Percentiles rank a stretch among this genome's conserved stretches.
These are phyloP conservation scores for Calephelis perditalis DNA, from an alignment of 2,888 invertebrate genomes.

Conservation along the genomic window DNA sequence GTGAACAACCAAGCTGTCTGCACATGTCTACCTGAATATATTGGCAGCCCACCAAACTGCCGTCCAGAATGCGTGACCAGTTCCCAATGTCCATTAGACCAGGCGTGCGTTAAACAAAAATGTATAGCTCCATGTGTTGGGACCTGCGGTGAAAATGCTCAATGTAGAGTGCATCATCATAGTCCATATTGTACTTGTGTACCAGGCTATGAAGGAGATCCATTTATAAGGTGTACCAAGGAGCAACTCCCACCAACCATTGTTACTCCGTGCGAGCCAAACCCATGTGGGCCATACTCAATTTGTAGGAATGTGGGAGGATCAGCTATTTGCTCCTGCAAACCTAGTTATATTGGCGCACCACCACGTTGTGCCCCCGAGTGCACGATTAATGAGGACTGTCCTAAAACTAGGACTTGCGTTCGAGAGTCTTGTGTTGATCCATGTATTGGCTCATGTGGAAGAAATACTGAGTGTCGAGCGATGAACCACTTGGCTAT, in stretches of 20 bases:
- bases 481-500: conserved; percentile 87
- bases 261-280: conserved; percentile 77
- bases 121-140: conserved; percentile 90
- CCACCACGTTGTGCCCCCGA: conserved; percentile 87
- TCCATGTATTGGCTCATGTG: conserved; percentile 85
- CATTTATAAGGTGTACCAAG: conserved; percentile 77
- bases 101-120: conserved; percentile 86
- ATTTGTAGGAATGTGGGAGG: conserved; percentile 76
- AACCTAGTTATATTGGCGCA: conserved; percentile 80
- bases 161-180: conserved; percentile 83
- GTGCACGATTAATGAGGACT: conserved; percentile 87
- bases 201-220: conserved; percentile 85
- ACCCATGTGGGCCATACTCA: conserved; percentile 84
- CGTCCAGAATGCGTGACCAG: conserved; percentile 88
- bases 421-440: conserved; percentile 85
- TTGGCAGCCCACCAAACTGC: conserved; percentile 87
- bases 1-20: conserved; percentile 82
- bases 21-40: conserved; percentile 81
- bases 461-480: conserved; percentile 83
- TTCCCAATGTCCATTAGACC: conserved; percentile 86
- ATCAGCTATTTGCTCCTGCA: conserved; percentile 79
- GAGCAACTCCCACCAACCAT: conserved; percentile 71
- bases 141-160: conserved; percentile 83
- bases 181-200: conserved; percentile 86
- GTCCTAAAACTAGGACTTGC: conserved; percentile 84